These are phyloP conservation scores for Nomia melanderi DNA, from an alignment of 1,140 invertebrate genomes.

Conservation along the genomic window DNA sequence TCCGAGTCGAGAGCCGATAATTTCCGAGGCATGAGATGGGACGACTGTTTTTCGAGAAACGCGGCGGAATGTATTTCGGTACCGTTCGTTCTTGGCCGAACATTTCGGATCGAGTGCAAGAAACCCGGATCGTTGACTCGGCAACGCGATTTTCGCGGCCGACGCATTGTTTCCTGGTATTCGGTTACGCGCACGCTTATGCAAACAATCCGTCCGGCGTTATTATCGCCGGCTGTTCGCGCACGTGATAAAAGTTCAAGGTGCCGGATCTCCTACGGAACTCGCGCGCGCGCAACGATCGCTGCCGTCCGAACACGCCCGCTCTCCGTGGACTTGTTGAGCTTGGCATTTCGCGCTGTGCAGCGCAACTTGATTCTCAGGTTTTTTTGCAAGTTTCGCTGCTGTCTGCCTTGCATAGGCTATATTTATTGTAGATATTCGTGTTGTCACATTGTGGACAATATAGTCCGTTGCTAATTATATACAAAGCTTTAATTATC, in stretches of 20 bases:
- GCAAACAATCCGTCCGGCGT: conserved; percentile 42
- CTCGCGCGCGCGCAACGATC: not conserved
- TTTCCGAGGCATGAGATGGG: too few species aligned
- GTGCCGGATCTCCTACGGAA: conserved; percentile 24
- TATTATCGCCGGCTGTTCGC: conserved; percentile 44
- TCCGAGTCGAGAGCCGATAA: too few species aligned
- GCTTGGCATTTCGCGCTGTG: too few species aligned
- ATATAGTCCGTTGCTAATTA: too few species aligned
- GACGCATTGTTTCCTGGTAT: conserved; percentile 49
- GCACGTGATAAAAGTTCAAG: conserved; percentile 58
- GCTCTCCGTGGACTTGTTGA: too few species aligned
- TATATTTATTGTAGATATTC: too few species aligned
- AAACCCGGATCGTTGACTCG: conserved; percentile 47
- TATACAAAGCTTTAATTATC: too few species aligned
- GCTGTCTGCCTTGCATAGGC: too few species aligned
- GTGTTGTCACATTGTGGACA: too few species aligned
- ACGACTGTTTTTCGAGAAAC: too few species aligned
- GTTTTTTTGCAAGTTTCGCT: too few species aligned
- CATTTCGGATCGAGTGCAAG: conserved; percentile 36
- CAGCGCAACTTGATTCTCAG: too few species aligned
- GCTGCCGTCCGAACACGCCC: not conserved
- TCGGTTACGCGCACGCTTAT: conserved; percentile 50
- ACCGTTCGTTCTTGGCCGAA: not conserved
- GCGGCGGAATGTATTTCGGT: conserved; percentile 32
- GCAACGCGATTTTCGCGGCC: conserved; percentile 47